A percentile compares a stretch with the other conserved stretches of the same genome.
Evolutionary conservation across 2,888 invertebrate genomes (phyloP).

Genomic region (Drosophila nr. fundita): DNA sequence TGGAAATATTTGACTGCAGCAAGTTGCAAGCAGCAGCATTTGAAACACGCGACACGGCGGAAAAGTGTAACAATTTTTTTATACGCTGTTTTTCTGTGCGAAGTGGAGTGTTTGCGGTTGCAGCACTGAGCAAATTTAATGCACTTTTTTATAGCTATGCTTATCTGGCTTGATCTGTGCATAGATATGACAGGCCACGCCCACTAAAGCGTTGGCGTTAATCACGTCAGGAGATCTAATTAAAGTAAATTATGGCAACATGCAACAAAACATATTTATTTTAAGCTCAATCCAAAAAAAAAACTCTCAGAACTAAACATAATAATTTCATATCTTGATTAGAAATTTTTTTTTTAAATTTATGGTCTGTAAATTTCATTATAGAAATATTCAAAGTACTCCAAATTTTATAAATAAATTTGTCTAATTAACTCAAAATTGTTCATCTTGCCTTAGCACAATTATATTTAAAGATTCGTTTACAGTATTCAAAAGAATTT

Average conservation of each 20-base stretch:
- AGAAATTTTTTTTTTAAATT: neutral
- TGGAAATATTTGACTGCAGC: slow-evolving; percentile 28
- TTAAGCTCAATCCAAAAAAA: neutral
- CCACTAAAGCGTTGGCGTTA: neutral
- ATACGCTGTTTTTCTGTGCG: neutral
- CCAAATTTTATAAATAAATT: neutral
- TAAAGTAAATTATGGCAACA: neutral
- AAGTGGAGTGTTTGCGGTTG: neutral
- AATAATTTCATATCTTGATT: neutral
- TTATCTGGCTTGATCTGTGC: neutral
- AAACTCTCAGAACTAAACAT: neutral
- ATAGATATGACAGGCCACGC: neutral
- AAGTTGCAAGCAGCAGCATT: slow-evolving; percentile 44
- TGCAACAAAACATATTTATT: neutral
- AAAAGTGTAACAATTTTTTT: slow-evolving; percentile 43
- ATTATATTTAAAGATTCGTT: rapidly evolving
- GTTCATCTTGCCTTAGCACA: neutral
- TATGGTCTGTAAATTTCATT: neutral
- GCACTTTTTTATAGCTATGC: neutral
- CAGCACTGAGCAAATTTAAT: neutral
- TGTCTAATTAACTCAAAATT: neutral
- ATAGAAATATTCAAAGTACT: neutral
- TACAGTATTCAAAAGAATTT: rapidly evolving
- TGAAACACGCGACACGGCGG: slow-evolving; percentile 10
- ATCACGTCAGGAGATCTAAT: too few species aligned